Evolutionary conservation across 2,888 invertebrate species (phyloP).

Genomic region (Omphaloscelis lunosa): DNA sequence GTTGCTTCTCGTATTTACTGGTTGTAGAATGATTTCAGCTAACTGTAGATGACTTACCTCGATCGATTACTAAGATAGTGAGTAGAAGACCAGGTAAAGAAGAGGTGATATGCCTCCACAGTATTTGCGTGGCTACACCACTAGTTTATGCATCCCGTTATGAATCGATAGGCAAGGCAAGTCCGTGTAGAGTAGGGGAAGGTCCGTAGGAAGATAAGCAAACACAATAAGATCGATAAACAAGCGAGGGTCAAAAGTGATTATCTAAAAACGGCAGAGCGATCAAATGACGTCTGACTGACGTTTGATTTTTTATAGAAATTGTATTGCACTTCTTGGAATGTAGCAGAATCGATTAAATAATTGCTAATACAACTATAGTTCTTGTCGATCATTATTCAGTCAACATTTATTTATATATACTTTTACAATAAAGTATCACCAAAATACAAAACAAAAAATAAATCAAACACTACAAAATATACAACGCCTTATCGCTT

Average conservation of each 20-base stretch:
- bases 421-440: no score
- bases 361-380: neutral
- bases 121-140: neutral
- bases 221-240: neutral
- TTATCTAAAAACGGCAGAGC: neutral
- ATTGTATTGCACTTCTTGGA: no score
- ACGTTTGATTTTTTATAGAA: neutral
- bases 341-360: neutral
- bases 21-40: no score
- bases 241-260: neutral
- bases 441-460: no score
- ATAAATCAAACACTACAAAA: no score
- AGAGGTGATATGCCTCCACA: no score
- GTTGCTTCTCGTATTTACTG: no score
- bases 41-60: neutral
- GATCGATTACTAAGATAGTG: conserved; percentile 3
- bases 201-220: neutral
- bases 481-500: no score
- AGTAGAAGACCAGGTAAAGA: neutral
- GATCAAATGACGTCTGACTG: neutral
- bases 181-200: neutral
- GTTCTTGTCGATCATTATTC: neutral
- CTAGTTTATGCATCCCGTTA: neutral
- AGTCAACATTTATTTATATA: neutral
- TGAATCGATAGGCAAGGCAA: neutral